Percentiles rank a stretch among this genome's conserved stretches.
Evolutionary conservation across 2,797 vertebrate species (phyloP).

Genomic region (Pantherophis alleghaniensis): DNA sequence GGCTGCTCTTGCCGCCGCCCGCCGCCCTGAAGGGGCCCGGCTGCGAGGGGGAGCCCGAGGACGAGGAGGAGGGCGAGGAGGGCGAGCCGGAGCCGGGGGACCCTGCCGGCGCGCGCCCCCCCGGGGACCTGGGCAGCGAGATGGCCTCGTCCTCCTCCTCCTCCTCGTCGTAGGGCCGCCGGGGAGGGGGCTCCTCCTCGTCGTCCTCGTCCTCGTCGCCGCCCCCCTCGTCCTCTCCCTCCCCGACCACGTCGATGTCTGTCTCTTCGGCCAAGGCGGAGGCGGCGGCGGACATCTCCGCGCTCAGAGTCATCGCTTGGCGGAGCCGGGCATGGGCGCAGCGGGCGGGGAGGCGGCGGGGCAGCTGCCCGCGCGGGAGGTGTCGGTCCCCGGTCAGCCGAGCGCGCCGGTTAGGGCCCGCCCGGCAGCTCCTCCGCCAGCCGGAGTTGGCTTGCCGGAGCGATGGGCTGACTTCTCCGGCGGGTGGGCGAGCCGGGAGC

Average conservation of each 20-base stretch:
- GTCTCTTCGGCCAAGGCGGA: conserved; percentile 91
- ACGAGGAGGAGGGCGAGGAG: conserved; percentile 1
- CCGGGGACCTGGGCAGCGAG: conserved; percentile 70
- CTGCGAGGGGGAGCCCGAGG: conserved; percentile 33
- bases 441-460: not conserved
- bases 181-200: conserved; percentile 70
- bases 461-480: not conserved
- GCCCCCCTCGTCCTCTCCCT: conserved; percentile 90
- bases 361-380: not conserved
- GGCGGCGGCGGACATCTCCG: conserved; percentile 94
- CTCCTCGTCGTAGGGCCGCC: conserved; percentile 48
- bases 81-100: conserved; percentile 74
- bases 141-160: conserved; percentile 79
- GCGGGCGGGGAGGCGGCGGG: conserved; percentile 1
- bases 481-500: not conserved
- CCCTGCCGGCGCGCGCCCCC: conserved; percentile 77
- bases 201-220: conserved; percentile 92
- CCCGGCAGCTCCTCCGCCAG: not conserved
- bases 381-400: not conserved
- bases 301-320: conserved; percentile 91
- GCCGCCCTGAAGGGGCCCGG: conserved; percentile 21
- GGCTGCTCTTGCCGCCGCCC: conserved; percentile 81
- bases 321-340: conserved; percentile 58
- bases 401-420: not conserved
- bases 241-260: conserved; percentile 90